Evolutionary conservation across 2,888 invertebrate species (phyloP).

Genomic region (Spicauda simplicius): DNA sequence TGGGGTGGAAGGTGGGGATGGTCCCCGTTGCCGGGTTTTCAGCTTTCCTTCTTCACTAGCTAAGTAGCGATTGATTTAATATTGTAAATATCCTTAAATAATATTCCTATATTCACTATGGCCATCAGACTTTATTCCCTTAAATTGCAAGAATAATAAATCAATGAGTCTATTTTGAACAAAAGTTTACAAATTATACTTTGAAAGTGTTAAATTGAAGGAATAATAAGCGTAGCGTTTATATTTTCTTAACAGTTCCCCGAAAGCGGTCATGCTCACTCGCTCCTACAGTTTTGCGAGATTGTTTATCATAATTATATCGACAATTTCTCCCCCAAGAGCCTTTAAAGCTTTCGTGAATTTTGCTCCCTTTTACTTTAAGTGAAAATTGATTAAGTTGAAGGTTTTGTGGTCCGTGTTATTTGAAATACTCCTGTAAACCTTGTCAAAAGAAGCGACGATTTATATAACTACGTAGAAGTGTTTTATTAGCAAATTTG

Average conservation of each 20-base stretch:
- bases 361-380: constrained; percentile 27
- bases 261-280: constrained; percentile 36
- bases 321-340: constrained; percentile 35
- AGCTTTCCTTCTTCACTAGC: too few species aligned
- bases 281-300: constrained; percentile 26
- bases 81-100: too few species aligned
- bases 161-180: too few species aligned
- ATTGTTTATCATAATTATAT: constrained; percentile 38
- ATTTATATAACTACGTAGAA: constrained; percentile 3
- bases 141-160: too few species aligned
- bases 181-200: too few species aligned
- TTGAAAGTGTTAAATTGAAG: not conserved
- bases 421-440: constrained; percentile 28
- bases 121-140: too few species aligned
- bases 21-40: too few species aligned
- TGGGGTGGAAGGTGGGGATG: too few species aligned
- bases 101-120: too few species aligned
- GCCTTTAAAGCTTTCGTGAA: constrained; percentile 30
- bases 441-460: constrained; percentile 5
- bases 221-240: not conserved
- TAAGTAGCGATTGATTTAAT: too few species aligned
- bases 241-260: not conserved
- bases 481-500: constrained; percentile 1
- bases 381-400: constrained; percentile 36
- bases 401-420: constrained; percentile 33